Percentiles rank a stretch among this genome's conserved stretches.
Evolutionary conservation across 2,797 vertebrate genomes (phyloP).

Genomic region (Myotis daubentonii): DNA sequence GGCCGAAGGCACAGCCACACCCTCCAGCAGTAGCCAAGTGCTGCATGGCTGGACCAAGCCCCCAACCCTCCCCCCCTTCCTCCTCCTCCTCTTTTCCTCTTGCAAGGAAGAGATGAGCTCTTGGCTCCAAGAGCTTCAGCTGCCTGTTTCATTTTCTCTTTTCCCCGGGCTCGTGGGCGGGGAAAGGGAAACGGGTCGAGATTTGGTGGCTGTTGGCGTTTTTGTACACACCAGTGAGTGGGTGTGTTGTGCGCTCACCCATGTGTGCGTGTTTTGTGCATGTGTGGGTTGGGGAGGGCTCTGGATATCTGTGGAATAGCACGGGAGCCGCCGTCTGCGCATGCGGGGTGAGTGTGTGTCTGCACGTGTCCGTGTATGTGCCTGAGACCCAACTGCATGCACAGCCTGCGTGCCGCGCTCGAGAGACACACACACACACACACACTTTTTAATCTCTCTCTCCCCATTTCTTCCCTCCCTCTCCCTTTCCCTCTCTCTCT

Average conservation of each 20-base stretch:
- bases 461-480: not conserved
- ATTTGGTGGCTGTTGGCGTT: slow-evolving; percentile 63
- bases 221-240: slow-evolving; percentile 75
- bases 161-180: slow-evolving; percentile 21
- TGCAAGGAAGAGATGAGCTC: slow-evolving; percentile 2
- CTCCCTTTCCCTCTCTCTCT: not conserved
- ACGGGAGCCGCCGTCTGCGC: slow-evolving; percentile 65
- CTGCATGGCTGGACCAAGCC: not conserved
- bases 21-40: slow-evolving; percentile 40
- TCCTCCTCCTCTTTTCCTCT: slow-evolving; percentile 1
- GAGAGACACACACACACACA: not conserved
- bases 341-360: slow-evolving; percentile 72
- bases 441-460: not conserved
- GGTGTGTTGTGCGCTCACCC: slow-evolving; percentile 72
- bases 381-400: slow-evolving; percentile 75
- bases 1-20: slow-evolving; percentile 13
- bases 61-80: not conserved
- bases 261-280: slow-evolving; percentile 76
- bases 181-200: slow-evolving; percentile 11
- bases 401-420: too few relatives aligned
- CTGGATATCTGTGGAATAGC: slow-evolving; percentile 66
- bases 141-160: slow-evolving; percentile 76
- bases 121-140: not conserved
- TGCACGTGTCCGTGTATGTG: slow-evolving; percentile 81
- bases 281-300: slow-evolving; percentile 77